phyloP scores from a whole-genome alignment of 2,113 vertebrate genomes.

The Cardinalis cardinalis region DNA sequence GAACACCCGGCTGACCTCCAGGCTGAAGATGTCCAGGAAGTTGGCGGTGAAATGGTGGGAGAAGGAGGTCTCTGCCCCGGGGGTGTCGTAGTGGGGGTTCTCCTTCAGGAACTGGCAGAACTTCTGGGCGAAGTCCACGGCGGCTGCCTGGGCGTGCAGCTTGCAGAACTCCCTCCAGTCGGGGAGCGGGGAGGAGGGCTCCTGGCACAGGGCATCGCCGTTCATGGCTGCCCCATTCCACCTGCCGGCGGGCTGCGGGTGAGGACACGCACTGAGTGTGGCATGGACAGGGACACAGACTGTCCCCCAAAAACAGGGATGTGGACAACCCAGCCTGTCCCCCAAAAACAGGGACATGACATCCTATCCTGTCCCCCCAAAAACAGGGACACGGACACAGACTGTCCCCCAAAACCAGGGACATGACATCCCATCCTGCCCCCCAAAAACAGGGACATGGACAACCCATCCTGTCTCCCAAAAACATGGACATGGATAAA shows the following conservation, averaged over 20 bases:
- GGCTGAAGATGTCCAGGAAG: slow-evolving; percentile 89
- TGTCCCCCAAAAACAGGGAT: background rate
- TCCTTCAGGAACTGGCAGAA: slow-evolving; percentile 93
- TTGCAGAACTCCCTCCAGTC: slow-evolving; percentile 98
- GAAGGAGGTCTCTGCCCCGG: slow-evolving; percentile 88
- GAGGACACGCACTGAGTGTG: background rate
- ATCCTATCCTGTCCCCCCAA: no score
- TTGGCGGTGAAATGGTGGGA: slow-evolving; percentile 90
- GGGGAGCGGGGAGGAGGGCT: slow-evolving; percentile 86
- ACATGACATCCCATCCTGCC: background rate
- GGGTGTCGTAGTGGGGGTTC: slow-evolving; percentile 91
- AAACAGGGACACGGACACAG: no score
- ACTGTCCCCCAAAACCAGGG: no score
- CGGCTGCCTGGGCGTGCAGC: slow-evolving; percentile 90
- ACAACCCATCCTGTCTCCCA: no score
- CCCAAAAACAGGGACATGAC: no score
- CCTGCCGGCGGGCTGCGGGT: slow-evolving; percentile 68
- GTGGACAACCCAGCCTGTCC: no score
- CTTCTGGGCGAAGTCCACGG: slow-evolving; percentile 90
- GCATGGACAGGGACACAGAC: accelerated
- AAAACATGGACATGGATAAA: no score
- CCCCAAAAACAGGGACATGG: no score
- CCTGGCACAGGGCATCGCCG: slow-evolving; percentile 85
- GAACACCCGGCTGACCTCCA: slow-evolving; percentile 84
- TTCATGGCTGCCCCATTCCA: slow-evolving; percentile 97